These are phyloP conservation scores for Diglossa cyanea DNA, from an alignment of 2,797 vertebrate genomes.

Conservation along the genomic window DNA sequence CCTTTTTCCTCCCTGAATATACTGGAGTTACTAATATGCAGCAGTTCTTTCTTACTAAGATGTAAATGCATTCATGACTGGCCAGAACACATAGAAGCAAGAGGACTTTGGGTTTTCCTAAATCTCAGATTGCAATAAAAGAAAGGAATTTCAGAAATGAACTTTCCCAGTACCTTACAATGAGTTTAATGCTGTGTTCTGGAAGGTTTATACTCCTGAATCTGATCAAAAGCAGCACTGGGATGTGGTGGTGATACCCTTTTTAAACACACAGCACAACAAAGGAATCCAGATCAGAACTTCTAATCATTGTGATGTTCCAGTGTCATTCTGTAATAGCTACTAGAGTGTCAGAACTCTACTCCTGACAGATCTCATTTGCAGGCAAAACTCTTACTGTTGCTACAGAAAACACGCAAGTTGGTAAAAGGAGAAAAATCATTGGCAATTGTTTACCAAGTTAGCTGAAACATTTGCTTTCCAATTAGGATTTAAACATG, in stretches of 20 bases:
- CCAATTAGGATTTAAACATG: not conserved
- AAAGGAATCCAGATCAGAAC: conserved; percentile 52
- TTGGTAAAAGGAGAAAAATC: not conserved
- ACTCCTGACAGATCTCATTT: not conserved
- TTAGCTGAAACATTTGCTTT: not conserved
- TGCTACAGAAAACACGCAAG: not conserved
- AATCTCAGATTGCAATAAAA: not conserved
- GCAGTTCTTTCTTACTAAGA: not conserved
- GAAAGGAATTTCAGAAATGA: not conserved
- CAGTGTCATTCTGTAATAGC: not conserved
- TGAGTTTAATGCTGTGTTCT: conserved; percentile 68
- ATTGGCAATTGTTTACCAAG: not conserved
- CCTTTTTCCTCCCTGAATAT: not conserved
- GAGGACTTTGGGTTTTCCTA: not conserved
- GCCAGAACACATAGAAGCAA: not conserved
- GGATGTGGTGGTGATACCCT: conserved; percentile 49
- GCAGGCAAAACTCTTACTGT: not conserved
- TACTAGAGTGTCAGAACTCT: not conserved
- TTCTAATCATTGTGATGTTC: conserved; percentile 58
- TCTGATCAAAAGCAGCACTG: conserved; percentile 30
- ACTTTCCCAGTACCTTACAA: conserved; percentile 64
- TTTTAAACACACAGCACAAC: conserved; percentile 68
- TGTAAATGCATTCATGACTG: not conserved
- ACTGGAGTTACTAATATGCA: not conserved
- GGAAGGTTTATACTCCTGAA: conserved; percentile 65